Evolutionary conservation across 64 coral and sea anemone genomes (phyloP), one percentile per base, ranked within the genome.

Genomic region (Porites australiensis): DNA sequence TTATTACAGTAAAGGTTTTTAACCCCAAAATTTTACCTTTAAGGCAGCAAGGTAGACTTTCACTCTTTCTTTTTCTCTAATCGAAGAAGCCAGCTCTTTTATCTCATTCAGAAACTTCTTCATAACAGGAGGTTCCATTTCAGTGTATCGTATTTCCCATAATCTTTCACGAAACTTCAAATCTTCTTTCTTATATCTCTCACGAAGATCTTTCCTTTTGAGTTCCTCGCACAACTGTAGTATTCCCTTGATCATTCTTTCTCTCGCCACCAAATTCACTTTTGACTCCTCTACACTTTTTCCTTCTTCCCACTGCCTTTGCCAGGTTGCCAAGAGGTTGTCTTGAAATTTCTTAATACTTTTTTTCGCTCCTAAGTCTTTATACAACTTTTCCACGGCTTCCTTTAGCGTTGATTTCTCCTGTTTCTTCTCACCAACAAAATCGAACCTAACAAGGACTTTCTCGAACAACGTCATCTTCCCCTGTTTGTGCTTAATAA

Each of bases 181-280:
- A 6, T 54, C 58, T 81, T 81, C 58, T 55, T 62, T 44, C 10
- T 37, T 57, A 61, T 61, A 81, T 44, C 13, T 10, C 45, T 23
- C 44, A 57, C 7, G 5, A 27, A 81, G 55, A 13, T 62, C 3
- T 5, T 81, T 3, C 16, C 46, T 61, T 8, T 81, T 81, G 1
- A 81, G 77, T 12, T 81, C 77, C 19, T 61, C 4, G 77, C 57
- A 61, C 9, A 81, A 15, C 15, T 45, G 77, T 6, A 81, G 77
- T 5, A 81, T 81, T 8, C 77, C 77, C 8, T 58, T 81, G 8
- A 81, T 81, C 22, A 27, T 47, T 81, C 23, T 23, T 15, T 62
- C 23, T 16, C 27, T 81, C 13, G 21, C 46, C 46, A 83, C 44
- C 2, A 12, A 46, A 5, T 67, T 51, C 63, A 67, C 10, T 14